These are phyloP conservation scores for Chromis chromis DNA, from an alignment of 2,797 vertebrate genomes.

Conservation along the genomic window DNA sequence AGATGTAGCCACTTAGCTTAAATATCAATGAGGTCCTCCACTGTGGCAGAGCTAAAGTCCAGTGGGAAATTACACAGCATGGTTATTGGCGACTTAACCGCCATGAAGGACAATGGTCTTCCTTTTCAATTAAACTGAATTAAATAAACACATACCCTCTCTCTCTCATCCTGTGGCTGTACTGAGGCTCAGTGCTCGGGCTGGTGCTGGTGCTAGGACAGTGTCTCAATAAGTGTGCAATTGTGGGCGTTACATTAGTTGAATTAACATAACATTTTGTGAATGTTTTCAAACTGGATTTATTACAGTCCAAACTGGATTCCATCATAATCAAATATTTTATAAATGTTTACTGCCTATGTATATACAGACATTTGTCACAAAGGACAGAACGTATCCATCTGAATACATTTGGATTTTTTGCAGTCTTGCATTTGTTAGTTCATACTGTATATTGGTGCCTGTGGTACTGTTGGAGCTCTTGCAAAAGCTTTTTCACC, in stretches of 20 bases:
- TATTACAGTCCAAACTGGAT: not conserved
- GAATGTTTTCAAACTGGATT: not conserved
- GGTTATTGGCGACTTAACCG: conserved; percentile 20
- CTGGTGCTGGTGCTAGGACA: too few species aligned
- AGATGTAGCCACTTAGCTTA: not conserved
- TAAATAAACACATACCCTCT: not conserved
- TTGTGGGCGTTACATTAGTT: not conserved
- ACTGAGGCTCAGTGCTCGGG: not conserved
- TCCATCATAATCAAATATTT: not conserved
- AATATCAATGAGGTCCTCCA: not conserved
- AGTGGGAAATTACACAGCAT: conserved; percentile 12
- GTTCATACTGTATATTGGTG: too few species aligned
- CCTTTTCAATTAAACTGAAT: conserved; percentile 22
- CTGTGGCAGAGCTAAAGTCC: not conserved
- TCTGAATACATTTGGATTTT: too few species aligned
- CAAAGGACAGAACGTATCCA: not conserved
- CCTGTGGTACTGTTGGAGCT: too few species aligned
- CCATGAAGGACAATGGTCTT: conserved; percentile 18
- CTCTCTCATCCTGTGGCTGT: not conserved
- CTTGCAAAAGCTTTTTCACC: too few species aligned
- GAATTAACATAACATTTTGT: not conserved
- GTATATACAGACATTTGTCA: not conserved
- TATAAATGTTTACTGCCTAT: too few species aligned
- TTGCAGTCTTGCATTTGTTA: too few species aligned
- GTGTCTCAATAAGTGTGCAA: too few species aligned